These are phyloP conservation scores for Schizopygopsis malacanthus DNA, from an alignment of 2,797 vertebrate genomes.

Conservation along the genomic window DNA sequence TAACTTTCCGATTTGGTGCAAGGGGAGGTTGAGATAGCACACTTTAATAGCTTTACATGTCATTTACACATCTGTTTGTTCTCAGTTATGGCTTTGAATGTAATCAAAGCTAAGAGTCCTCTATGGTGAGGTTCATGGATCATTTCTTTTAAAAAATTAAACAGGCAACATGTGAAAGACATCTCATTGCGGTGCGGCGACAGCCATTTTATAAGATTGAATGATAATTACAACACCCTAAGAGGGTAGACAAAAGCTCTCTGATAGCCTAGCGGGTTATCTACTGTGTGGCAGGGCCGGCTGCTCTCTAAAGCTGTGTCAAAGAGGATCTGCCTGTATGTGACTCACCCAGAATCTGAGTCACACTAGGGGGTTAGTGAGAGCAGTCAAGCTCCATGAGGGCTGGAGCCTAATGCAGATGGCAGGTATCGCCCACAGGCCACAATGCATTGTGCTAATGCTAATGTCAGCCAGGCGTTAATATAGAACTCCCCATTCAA, in stretches of 20 bases:
- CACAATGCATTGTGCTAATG: conserved; percentile 99
- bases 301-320: conserved; percentile 57
- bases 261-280: conserved; percentile 78
- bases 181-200: conserved; percentile 41
- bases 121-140: conserved; percentile 60
- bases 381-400: conserved; percentile 73
- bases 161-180: conserved; percentile 58
- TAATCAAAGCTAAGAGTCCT: conserved; percentile 59
- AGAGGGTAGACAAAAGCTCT: conserved; percentile 45
- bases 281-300: conserved; percentile 88
- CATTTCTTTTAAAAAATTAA: conserved; percentile 63
- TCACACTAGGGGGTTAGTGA: conserved; percentile 61
- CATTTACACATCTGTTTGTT: conserved; percentile 60
- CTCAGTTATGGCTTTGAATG: conserved; percentile 62
- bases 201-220: conserved; percentile 62
- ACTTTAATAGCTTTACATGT: conserved; percentile 58
- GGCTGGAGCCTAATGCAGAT: conserved; percentile 96
- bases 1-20: conserved; percentile 35
- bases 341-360: conserved; percentile 52
- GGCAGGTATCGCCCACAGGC: conserved; percentile 96
- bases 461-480: conserved; percentile 99
- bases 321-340: conserved; percentile 45
- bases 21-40: conserved; percentile 46
- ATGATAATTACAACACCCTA: conserved; percentile 61
- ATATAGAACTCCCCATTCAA: conserved; percentile 98